Evolutionary conservation across 2,113 vertebrate species (phyloP), one percentile per base, ranked within the genome.

Genomic region (Hiodon alosoides): DNA sequence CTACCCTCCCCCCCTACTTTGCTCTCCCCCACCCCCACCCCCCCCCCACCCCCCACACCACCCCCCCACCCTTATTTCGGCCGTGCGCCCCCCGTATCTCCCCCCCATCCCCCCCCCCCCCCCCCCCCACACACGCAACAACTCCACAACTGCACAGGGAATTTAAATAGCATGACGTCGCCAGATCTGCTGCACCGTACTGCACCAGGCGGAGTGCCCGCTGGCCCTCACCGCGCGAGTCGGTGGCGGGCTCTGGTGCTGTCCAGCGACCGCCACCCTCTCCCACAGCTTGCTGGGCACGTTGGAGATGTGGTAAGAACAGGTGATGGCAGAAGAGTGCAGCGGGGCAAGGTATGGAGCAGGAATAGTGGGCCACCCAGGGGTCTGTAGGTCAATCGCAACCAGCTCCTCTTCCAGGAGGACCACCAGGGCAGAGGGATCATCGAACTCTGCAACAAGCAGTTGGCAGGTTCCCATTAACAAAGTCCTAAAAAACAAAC

Each of bases 321-420:
- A 98, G 66, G 97, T 98, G 86, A 98, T 97, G 77, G 97, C 97
- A 0, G 97, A 99, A 0, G 97, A 98, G 83, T 98, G 97, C 67
- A 98, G 92, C 0, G 97, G 96, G 0, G 97, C 95, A 79, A 99
- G 89, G 86, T 99, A 99, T 0, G 97, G 97, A 0, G 94, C 91
- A 0, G 96, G 94, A 73, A 98, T 85, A 0, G 92, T 88, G 4
- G 97, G 96, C 97, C 97, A 99, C 17, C 95, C 92, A 0, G 91
- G 89, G 0, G 91, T 93, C 83, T 93, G 89, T 50, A 99, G 92
- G 83, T 99, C 96, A 0, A 97, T 91, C 58, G 93, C 95, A 69
- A 99, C 97, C 85, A 98, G 86, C 87, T 99, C 97, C 74, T 99
- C 97, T 66, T 98, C 97, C 9, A 99, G 90, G 67, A 99, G 85